A percentile compares a stretch with the other conserved stretches of the same genome.
Evolutionary conservation across 1,140 invertebrate species (phyloP).

Genomic region (Centruroides vittatus): DNA sequence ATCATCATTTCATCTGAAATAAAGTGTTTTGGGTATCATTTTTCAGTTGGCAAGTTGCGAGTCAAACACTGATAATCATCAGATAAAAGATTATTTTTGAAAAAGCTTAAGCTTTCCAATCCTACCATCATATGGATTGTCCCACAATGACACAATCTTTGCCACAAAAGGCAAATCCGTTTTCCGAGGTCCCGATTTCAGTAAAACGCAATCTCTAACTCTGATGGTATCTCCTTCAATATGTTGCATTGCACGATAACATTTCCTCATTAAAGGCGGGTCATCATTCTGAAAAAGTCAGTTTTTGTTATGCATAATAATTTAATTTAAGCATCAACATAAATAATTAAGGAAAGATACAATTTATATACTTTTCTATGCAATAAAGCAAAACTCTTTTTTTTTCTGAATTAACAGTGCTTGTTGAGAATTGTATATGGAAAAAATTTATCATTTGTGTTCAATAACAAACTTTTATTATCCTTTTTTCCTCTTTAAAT

Average conservation of each 20-base stretch:
- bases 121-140: slow-evolving; percentile 81
- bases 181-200: slow-evolving; percentile 64
- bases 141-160: slow-evolving; percentile 84
- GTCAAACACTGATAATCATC: background rate
- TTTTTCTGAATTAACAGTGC: too few species aligned
- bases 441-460: too few species aligned
- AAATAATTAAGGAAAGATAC: too few species aligned
- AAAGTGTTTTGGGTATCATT: background rate
- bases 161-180: slow-evolving; percentile 86
- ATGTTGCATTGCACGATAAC: slow-evolving; percentile 79
- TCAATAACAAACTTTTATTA: too few species aligned
- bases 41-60: too few species aligned
- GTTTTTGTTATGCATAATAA: slow-evolving; percentile 1
- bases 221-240: slow-evolving; percentile 65
- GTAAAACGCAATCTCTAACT: slow-evolving; percentile 69
- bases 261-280: slow-evolving; percentile 45
- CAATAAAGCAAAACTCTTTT: too few species aligned
- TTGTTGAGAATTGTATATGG: too few species aligned
- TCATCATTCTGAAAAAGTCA: slow-evolving; percentile 55
- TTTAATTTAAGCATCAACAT: too few species aligned
- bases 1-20: slow-evolving; percentile 87
- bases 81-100: slow-evolving; percentile 1
- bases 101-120: slow-evolving; percentile 15
- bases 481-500: too few species aligned
- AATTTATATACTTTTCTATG: too few species aligned